phyloP scores from a whole-genome alignment of 2,113 vertebrate genomes.

The Tiliqua scincoides region DNA sequence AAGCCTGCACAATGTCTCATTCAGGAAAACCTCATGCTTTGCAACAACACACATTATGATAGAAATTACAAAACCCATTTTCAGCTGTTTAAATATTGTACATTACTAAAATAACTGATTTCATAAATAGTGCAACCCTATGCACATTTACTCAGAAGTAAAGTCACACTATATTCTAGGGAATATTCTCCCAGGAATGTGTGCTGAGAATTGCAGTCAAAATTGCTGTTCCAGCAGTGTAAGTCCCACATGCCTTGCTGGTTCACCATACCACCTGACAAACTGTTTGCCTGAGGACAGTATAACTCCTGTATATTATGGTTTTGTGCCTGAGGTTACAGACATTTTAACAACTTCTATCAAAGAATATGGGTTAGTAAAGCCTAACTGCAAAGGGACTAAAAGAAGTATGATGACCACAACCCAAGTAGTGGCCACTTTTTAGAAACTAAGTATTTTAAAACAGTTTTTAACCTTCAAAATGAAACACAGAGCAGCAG shows the following conservation, averaged over 20 bases:
- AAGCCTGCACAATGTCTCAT: neutral
- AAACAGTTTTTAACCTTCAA: neutral
- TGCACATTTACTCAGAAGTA: too few species aligned
- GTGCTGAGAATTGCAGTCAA: neutral
- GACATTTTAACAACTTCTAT: neutral
- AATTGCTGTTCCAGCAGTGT: slow-evolving; percentile 1
- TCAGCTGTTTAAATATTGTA: neutral
- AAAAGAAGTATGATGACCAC: neutral
- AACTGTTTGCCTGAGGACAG: neutral
- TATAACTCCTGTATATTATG: neutral
- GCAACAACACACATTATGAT: neutral
- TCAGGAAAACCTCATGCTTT: neutral
- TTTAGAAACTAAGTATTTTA: neutral
- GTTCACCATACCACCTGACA: slow-evolving; percentile 3
- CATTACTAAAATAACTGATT: too few species aligned
- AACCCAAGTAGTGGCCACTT: neutral
- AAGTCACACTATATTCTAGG: too few species aligned
- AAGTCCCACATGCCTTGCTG: neutral
- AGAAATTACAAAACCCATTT: slow-evolving; percentile 8
- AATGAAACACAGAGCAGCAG: neutral
- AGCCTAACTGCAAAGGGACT: neutral
- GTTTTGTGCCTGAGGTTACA: slow-evolving; percentile 1
- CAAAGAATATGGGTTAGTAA: neutral
- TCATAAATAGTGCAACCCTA: neutral
- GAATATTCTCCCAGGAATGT: too few species aligned